These are phyloP conservation scores for Furnarius figulus DNA, from an alignment of 2,113 vertebrate species.

Conservation along the genomic window DNA sequence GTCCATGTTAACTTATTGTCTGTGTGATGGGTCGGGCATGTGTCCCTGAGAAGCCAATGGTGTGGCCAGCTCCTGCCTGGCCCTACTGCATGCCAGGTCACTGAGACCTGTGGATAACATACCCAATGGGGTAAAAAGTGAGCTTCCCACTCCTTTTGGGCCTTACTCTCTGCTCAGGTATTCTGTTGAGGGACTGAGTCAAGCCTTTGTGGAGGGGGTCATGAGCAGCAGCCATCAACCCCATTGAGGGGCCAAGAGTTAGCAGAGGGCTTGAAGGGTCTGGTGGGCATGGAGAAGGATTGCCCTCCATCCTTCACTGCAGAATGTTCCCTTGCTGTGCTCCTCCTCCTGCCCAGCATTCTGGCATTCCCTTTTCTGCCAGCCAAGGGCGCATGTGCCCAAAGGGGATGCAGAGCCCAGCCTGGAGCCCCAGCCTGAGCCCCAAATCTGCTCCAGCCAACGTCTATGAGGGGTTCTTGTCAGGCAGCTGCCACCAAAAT, in stretches of 20 bases:
- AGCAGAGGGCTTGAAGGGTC: background rate
- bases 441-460: accelerated
- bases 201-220: too few relatives aligned
- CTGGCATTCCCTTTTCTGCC: accelerated
- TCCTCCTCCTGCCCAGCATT: accelerated
- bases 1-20: background rate
- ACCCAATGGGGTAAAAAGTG: background rate
- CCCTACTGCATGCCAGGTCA: background rate
- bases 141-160: background rate
- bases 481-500: too few relatives aligned
- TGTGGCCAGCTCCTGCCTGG: accelerated
- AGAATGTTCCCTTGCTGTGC: too few relatives aligned
- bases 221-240: background rate
- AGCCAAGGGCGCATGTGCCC: too few relatives aligned
- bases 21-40: accelerated
- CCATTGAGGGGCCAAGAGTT: background rate
- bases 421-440: background rate
- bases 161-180: background rate
- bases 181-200: background rate
- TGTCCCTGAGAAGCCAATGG: accelerated
- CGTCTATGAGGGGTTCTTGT: accelerated
- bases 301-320: background rate
- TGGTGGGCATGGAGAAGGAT: background rate
- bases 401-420: too few relatives aligned
- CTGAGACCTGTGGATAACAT: too few relatives aligned